Percentiles rank a stretch among this genome's conserved stretches.
phyloP scores from a whole-genome alignment of 2,113 vertebrate genomes.

The Capricornis sumatraensis region DNA sequence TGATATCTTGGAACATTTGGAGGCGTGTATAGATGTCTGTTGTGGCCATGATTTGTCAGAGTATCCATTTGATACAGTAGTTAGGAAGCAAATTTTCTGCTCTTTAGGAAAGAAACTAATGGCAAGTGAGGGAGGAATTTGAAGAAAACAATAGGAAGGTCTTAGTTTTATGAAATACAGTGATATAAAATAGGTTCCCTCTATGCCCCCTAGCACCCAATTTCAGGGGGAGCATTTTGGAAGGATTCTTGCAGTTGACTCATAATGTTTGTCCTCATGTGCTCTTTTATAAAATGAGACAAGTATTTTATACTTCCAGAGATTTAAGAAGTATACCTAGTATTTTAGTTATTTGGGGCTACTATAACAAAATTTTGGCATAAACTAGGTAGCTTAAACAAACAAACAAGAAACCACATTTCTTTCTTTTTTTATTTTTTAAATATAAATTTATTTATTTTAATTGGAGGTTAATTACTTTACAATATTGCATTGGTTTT shows the following conservation, averaged over 20 bases:
- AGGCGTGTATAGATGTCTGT: conserved; percentile 46
- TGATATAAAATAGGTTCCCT: not conserved
- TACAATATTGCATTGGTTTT: too few relatives aligned
- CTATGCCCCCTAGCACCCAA: not conserved
- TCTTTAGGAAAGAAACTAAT: not conserved
- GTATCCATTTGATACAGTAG: conserved; percentile 26
- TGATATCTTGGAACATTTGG: conserved; percentile 60
- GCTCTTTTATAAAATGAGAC: not conserved
- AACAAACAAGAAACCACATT: not conserved
- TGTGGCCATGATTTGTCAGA: conserved; percentile 42
- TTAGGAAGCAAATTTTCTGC: conserved; percentile 24
- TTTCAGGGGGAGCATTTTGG: not conserved
- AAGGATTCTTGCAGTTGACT: not conserved
- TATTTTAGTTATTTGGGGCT: not conserved
- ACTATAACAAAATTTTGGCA: not conserved
- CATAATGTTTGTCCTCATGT: not conserved
- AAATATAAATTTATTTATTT: too few relatives aligned
- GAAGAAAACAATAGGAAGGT: not conserved
- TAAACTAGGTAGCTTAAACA: not conserved
- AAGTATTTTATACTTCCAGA: not conserved
- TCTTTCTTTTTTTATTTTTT: not conserved
- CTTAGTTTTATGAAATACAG: conserved; percentile 54
- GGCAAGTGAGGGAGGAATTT: not conserved
- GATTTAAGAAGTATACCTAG: not conserved
- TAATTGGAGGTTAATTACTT: too few relatives aligned